These are phyloP conservation scores for Crocodylus rhombifer DNA, from an alignment of 2,797 vertebrate species.

Conservation along the genomic window DNA sequence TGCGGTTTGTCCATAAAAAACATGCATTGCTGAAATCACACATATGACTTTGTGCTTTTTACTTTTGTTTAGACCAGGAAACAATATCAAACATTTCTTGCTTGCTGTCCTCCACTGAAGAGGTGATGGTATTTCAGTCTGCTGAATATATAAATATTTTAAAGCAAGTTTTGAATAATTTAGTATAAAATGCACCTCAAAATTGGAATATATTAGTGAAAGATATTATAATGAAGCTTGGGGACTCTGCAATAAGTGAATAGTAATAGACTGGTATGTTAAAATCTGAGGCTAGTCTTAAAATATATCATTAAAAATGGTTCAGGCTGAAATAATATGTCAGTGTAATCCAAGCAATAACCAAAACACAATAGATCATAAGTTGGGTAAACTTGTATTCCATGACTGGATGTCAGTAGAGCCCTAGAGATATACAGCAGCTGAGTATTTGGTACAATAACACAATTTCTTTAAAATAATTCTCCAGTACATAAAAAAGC, in stretches of 20 bases:
- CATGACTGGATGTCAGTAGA: neutral
- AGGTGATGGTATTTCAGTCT: neutral
- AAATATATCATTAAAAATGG: neutral
- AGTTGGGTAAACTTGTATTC: neutral
- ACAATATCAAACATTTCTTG: neutral
- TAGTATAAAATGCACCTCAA: neutral
- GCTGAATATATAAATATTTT: neutral
- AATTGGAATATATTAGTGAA: neutral
- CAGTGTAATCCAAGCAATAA: neutral
- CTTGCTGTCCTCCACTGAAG: neutral
- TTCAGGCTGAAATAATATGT: neutral
- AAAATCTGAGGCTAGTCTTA: neutral
- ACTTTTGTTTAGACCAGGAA: neutral
- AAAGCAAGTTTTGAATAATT: constrained; percentile 1
- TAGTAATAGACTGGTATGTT: neutral
- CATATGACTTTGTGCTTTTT: neutral
- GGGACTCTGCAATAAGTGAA: neutral
- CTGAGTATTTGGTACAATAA: neutral
- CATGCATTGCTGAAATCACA: neutral
- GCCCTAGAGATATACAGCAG: neutral
- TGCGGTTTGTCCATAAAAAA: constrained; percentile 18
- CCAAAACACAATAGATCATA: neutral
- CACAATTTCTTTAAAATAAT: neutral
- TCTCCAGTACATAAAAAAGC: neutral
- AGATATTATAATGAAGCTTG: neutral